Conservation (phyloP, 2,797 vertebrate genomes). For the Characodon lateralis region DNA sequence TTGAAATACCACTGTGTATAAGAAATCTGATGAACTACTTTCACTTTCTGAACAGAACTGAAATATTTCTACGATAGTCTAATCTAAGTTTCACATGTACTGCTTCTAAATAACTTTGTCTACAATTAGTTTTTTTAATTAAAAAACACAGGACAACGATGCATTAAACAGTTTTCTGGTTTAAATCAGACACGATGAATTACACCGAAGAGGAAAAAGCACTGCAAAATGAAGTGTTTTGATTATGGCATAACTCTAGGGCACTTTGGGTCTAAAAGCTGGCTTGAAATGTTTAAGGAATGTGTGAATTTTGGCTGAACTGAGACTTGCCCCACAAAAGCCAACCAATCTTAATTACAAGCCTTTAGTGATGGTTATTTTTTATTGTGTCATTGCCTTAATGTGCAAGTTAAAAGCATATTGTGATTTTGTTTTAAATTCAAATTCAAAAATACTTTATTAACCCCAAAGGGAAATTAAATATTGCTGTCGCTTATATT, state of each 20-base stretch:
- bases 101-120: too few species aligned
- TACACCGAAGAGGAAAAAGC: not conserved
- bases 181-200: conserved; percentile 5
- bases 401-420: too few species aligned
- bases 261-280: conserved; percentile 19
- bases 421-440: too few species aligned
- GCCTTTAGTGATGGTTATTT: not conserved
- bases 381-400: too few species aligned
- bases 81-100: not conserved
- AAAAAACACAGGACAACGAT: not conserved
- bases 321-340: not conserved
- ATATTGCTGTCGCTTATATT: too few species aligned
- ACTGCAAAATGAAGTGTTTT: not conserved
- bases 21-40: too few species aligned
- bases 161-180: not conserved
- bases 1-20: too few species aligned
- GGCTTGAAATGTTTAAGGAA: not conserved
- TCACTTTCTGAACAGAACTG: too few species aligned
- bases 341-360: not conserved
- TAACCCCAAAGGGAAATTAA: too few species aligned
- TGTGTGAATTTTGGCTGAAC: not conserved
- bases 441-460: too few species aligned
- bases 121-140: not conserved
- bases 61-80: not conserved
- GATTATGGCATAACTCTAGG: not conserved